Evolutionary conservation across 2,113 vertebrate species (phyloP).

Genomic region (Urocynchramus pylzowi): DNA sequence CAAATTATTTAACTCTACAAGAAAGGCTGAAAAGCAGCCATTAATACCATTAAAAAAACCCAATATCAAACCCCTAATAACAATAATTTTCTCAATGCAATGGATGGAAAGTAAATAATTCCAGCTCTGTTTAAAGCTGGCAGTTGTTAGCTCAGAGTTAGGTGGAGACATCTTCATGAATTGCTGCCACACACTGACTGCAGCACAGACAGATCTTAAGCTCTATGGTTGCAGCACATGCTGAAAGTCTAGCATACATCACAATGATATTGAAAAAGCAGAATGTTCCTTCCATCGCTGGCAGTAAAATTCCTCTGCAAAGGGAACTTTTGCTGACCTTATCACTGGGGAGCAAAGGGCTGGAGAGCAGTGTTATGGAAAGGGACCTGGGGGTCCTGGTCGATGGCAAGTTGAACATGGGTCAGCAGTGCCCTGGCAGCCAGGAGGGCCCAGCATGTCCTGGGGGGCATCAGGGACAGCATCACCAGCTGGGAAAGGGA

Average conservation of each 20-base stretch:
- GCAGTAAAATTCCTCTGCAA: not conserved
- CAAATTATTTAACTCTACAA: not conserved
- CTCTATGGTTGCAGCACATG: not conserved
- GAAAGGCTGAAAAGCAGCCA: not conserved
- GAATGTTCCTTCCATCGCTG: not conserved
- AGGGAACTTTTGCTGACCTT: not conserved
- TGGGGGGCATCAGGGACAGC: not conserved
- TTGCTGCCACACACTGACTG: not conserved
- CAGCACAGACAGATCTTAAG: not conserved
- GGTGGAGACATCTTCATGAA: not conserved
- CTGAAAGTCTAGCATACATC: not conserved
- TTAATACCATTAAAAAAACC: not conserved
- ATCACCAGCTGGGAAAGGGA: accelerated
- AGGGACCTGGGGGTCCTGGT: accelerated
- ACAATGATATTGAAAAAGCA: not conserved
- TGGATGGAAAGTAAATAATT: not conserved
- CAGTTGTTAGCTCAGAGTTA: not conserved
- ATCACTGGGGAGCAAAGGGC: not conserved
- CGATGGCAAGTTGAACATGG: accelerated
- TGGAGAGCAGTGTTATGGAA: not conserved
- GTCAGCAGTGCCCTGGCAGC: not conserved
- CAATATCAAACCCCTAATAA: not conserved
- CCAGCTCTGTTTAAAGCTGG: not conserved
- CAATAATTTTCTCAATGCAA: not conserved
- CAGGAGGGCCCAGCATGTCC: accelerated